A percentile compares a stretch with the other conserved stretches of the same genome.
These are phyloP conservation scores for Zaprionus inermis DNA, from an alignment of 1,140 invertebrate species.

Conservation along the genomic window DNA sequence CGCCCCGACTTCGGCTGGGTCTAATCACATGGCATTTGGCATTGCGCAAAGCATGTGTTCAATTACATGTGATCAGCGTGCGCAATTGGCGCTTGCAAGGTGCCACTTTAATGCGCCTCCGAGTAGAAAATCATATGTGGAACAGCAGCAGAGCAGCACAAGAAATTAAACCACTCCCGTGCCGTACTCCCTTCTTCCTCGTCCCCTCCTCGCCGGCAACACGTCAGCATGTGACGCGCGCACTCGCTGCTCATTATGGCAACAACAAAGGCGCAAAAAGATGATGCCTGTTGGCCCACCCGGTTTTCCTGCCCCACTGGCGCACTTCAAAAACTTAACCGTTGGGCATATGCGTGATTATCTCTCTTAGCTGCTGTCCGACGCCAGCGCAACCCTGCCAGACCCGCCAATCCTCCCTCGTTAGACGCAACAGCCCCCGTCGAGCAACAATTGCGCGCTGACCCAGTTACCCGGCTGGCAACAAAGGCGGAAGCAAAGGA, in stretches of 20 bases:
- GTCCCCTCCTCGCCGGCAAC: slow-evolving; percentile 32
- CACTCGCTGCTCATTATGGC: slow-evolving; percentile 66
- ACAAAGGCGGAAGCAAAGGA: slow-evolving; percentile 82
- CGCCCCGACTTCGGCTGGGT: background rate
- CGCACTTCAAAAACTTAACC: slow-evolving; percentile 81
- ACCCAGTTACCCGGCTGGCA: slow-evolving; percentile 82
- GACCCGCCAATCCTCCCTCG: background rate
- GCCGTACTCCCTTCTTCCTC: background rate
- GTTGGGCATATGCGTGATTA: slow-evolving; percentile 82
- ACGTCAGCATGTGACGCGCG: slow-evolving; percentile 25
- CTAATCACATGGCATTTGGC: slow-evolving; percentile 53
- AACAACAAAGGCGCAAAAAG: slow-evolving; percentile 25
- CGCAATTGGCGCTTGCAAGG: slow-evolving; percentile 25
- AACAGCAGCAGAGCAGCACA: slow-evolving; percentile 40
- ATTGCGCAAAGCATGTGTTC: slow-evolving; percentile 11
- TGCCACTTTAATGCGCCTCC: slow-evolving; percentile 51
- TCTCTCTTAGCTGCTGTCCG: slow-evolving; percentile 56
- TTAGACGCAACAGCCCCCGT: slow-evolving; percentile 50
- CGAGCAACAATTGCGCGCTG: slow-evolving; percentile 73
- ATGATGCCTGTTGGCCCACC: slow-evolving; percentile 58
- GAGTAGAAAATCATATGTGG: slow-evolving; percentile 60
- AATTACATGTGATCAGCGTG: slow-evolving; percentile 47
- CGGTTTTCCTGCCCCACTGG: slow-evolving; percentile 20
- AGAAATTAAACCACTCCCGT: slow-evolving; percentile 57
- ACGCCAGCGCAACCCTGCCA: slow-evolving; percentile 32